Evolutionary conservation across 2,113 vertebrate genomes (phyloP).

Genomic region (Callorhinus ursinus): DNA sequence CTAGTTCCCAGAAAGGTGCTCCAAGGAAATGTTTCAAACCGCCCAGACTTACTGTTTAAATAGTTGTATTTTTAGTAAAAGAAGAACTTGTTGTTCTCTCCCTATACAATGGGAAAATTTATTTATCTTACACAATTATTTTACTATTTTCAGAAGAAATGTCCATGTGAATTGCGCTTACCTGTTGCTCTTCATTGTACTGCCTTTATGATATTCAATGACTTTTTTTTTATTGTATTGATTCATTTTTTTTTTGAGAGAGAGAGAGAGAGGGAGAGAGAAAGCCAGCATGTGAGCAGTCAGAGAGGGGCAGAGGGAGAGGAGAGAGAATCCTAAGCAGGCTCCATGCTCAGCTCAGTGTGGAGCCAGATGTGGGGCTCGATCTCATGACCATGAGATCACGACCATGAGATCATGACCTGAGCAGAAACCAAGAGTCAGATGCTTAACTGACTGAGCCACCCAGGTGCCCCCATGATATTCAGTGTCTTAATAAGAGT

Average conservation of each 20-base stretch:
- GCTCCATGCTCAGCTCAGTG: not conserved
- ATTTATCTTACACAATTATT: not conserved
- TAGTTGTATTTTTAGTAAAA: not conserved
- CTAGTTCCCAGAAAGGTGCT: not conserved
- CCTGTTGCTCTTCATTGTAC: not conserved
- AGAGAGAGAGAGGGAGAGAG: not conserved
- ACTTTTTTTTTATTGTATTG: not conserved
- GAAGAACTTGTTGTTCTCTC: not conserved
- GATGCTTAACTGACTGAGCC: not conserved
- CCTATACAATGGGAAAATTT: not conserved
- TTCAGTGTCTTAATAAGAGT: not conserved
- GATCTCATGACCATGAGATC: not conserved
- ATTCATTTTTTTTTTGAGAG: not conserved
- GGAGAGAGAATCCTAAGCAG: not conserved
- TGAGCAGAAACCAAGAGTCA: not conserved
- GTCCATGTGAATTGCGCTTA: not conserved
- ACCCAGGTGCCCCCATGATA: not conserved
- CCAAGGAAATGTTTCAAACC: not conserved
- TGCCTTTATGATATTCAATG: not conserved
- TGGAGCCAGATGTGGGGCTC: not conserved
- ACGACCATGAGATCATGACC: not conserved
- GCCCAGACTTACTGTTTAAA: not conserved
- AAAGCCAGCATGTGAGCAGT: not conserved
- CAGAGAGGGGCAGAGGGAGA: not conserved
- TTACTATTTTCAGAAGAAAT: slow-evolving; percentile 25